Percentiles rank a stretch among this genome's conserved stretches.
phyloP scores from a whole-genome alignment of 35 echinoderm and acorn worm species.

The Chiridota heheva region DNA sequence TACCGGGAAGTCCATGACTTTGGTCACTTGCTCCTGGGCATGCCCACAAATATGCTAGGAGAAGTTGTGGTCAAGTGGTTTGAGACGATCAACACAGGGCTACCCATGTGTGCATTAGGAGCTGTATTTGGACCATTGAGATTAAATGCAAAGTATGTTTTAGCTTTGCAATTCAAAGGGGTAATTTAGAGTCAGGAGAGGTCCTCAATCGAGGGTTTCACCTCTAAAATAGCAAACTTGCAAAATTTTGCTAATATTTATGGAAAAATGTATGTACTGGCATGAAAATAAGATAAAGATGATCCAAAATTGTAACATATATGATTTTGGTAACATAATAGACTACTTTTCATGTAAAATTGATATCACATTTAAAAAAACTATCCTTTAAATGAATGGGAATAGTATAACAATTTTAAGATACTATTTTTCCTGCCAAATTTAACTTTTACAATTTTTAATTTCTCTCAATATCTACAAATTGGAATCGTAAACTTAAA shows the following conservation, averaged over 20 bases:
- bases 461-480: no score
- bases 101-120: slow-evolving; percentile 86
- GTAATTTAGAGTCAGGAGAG: not conserved
- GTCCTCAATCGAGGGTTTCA: no score
- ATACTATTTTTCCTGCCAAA: not conserved
- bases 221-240: no score
- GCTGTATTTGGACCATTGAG: slow-evolving; percentile 76
- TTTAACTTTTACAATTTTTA: no score
- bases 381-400: not conserved
- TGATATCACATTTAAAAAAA: not conserved
- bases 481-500: no score
- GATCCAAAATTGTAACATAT: no score
- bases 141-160: slow-evolving; percentile 40
- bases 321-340: no score
- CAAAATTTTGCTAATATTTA: no score
- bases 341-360: no score
- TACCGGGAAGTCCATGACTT: slow-evolving; percentile 97
- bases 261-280: not conserved
- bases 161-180: not conserved
- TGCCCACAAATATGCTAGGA: slow-evolving; percentile 89
- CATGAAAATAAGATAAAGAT: no score
- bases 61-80: slow-evolving; percentile 97
- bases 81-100: slow-evolving; percentile 85
- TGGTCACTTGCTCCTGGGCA: slow-evolving; percentile 83
- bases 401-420: not conserved